Evolutionary conservation across 2,797 vertebrate genomes (phyloP).

Genomic region (Morus bassanus): DNA sequence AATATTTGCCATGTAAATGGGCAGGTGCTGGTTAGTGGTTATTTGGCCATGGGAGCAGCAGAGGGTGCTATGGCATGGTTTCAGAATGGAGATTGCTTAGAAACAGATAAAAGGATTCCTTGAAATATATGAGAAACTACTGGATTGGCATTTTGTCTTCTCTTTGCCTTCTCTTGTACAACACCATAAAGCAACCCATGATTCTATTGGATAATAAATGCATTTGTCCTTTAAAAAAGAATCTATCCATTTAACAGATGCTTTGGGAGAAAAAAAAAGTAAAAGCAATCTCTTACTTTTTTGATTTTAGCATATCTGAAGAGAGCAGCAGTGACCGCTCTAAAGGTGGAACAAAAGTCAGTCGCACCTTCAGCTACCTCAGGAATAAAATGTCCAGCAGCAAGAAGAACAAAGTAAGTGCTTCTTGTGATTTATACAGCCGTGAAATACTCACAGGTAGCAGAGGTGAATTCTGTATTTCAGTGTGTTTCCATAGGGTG

Average conservation of each 20-base stretch:
- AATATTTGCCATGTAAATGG: background rate
- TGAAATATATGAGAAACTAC: background rate
- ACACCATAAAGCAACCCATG: background rate
- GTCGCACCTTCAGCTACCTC: conserved; percentile 98
- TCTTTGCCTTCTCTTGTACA: background rate
- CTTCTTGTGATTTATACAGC: background rate
- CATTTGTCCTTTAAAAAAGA: background rate
- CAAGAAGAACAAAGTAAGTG: conserved; percentile 92
- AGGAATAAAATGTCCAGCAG: conserved; percentile 96
- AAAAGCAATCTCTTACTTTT: background rate
- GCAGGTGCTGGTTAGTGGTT: background rate
- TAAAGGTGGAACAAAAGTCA: conserved; percentile 91
- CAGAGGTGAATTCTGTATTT: background rate
- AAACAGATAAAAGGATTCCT: background rate
- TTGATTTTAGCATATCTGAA: conserved; percentile 85
- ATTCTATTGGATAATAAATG: background rate
- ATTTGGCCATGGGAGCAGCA: background rate
- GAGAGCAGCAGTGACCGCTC: conserved; percentile 78
- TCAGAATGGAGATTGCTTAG: background rate
- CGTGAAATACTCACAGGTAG: background rate
- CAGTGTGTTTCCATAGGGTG: background rate
- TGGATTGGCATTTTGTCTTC: background rate
- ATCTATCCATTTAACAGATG: background rate
- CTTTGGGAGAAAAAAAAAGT: background rate
- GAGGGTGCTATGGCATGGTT: background rate